Evolutionary conservation across 2,888 invertebrate species (phyloP).

Genomic region (Oxytorus armatus): DNA sequence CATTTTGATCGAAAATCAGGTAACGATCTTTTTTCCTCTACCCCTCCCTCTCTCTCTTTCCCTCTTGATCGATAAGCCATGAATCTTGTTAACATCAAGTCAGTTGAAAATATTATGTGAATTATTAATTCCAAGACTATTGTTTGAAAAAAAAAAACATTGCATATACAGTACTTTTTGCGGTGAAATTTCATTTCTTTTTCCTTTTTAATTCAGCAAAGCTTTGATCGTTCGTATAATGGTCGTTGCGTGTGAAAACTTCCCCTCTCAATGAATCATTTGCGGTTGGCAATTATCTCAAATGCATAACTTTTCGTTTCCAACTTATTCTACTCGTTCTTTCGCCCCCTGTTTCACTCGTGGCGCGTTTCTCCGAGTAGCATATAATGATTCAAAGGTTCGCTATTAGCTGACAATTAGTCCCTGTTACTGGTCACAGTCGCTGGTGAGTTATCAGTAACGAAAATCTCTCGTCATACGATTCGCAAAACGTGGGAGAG

Average conservation of each 20-base stretch:
- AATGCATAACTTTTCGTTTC: conserved; percentile 38
- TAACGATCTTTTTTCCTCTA: too few species aligned
- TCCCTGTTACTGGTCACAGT: conserved; percentile 6
- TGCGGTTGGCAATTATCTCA: conserved; percentile 54
- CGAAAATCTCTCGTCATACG: conserved; percentile 48
- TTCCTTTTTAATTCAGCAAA: conserved; percentile 3
- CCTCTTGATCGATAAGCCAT: too few species aligned
- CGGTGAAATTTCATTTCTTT: background rate
- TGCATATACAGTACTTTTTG: too few species aligned
- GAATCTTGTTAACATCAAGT: too few species aligned
- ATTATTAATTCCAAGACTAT: too few species aligned
- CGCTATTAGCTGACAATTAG: conserved; percentile 56
- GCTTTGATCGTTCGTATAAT: conserved; percentile 40
- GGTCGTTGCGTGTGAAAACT: conserved; percentile 52
- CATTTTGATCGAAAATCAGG: too few species aligned
- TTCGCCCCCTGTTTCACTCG: conserved; percentile 36
- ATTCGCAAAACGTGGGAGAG: background rate
- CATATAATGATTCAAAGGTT: conserved; percentile 36
- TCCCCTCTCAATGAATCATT: conserved; percentile 41
- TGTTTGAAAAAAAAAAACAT: too few species aligned
- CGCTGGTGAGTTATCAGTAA: conserved; percentile 49
- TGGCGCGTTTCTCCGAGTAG: conserved; percentile 42
- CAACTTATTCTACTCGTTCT: conserved; percentile 34
- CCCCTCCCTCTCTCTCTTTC: too few species aligned
- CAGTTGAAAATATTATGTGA: too few species aligned